A percentile compares a stretch with the other conserved stretches of the same genome.
These are phyloP conservation scores for Atta texana DNA, from an alignment of 1,140 invertebrate species.

Conservation along the genomic window DNA sequence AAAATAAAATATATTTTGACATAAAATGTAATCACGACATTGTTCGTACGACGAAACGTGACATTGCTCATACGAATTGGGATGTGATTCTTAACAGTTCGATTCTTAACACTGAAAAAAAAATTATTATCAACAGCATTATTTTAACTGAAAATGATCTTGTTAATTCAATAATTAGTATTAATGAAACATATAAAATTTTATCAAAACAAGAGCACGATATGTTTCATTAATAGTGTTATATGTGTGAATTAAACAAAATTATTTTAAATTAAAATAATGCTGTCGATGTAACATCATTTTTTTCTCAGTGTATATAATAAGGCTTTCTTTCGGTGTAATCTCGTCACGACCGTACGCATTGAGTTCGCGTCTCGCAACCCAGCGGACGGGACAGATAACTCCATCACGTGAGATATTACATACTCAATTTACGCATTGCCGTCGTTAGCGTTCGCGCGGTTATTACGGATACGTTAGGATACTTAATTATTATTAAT, in stretches of 20 bases:
- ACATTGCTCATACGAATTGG: background rate
- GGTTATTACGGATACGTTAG: constrained; percentile 56
- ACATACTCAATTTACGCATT: constrained; percentile 47
- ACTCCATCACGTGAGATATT: constrained; percentile 40
- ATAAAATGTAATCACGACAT: background rate
- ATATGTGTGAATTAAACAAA: too few relatives aligned
- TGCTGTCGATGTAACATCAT: too few relatives aligned
- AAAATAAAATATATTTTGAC: background rate
- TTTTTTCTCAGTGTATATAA: background rate
- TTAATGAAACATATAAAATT: too few relatives aligned
- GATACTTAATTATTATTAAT: constrained; percentile 61
- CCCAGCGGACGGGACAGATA: constrained; percentile 14
- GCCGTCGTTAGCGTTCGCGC: constrained; percentile 49
- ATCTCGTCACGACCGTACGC: background rate
- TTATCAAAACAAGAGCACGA: too few relatives aligned
- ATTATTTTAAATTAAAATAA: too few relatives aligned
- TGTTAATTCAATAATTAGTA: too few relatives aligned
- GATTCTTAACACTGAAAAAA: too few relatives aligned
- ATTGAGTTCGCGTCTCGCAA: too few relatives aligned
- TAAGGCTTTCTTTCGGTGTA: background rate
- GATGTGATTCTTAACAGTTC: background rate
- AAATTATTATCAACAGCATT: too few relatives aligned
- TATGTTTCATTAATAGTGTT: too few relatives aligned
- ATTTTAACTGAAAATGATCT: too few relatives aligned
- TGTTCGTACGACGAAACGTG: background rate